Base-by-base conservation (phyloP, 2,888 invertebrate genomes). In the Phania funesta region DNA sequence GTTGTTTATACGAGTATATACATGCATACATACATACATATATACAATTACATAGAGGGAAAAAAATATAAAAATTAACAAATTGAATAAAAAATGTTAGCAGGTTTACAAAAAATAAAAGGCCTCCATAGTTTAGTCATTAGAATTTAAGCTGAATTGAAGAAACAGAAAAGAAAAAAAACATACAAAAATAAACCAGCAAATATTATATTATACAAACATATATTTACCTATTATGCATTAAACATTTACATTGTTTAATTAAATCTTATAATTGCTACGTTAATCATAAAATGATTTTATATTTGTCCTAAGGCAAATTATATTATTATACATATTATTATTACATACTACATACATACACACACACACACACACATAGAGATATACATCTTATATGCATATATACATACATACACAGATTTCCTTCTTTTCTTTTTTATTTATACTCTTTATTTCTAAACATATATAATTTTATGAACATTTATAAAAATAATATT, bases 101-200 rank as follows among this genome's bases (percentile, higher is more conserved):
- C 74, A 75, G 78, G 74, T 82, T 77, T 74, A 75, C 24, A 65
- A 48, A 41, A 50, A 74, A 32, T 60, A 32, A 54, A 82, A 82
- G 74, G 82, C 78, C 82, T 82, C 82, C 82, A 82, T 82, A 82
- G 82, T 75, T 70, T 82, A 82, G 82, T 82, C 82, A 82, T 74
- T 82, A 82, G 65, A 20, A 13, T 38, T 70, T 82, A 82, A 78
- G 65, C 35, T 79, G 65, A 60, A 74, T 74, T 64, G 26, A 58
- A 70, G 20, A 7, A 50, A 76, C n/a, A 38, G 58, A 65, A 18
- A 38, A 29, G 54, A 1, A 48, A 3, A 35, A 32, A 50, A 62
- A 24, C n/a, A 68, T 22, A 41, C 29, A 52, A 68, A 56, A 62
- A 64, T 9, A 56, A 50, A 77, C 29, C 48, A 48, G 29, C 52